Conservation (phyloP, 2,888 invertebrate species). For the Drosophila anomalipes region DNA sequence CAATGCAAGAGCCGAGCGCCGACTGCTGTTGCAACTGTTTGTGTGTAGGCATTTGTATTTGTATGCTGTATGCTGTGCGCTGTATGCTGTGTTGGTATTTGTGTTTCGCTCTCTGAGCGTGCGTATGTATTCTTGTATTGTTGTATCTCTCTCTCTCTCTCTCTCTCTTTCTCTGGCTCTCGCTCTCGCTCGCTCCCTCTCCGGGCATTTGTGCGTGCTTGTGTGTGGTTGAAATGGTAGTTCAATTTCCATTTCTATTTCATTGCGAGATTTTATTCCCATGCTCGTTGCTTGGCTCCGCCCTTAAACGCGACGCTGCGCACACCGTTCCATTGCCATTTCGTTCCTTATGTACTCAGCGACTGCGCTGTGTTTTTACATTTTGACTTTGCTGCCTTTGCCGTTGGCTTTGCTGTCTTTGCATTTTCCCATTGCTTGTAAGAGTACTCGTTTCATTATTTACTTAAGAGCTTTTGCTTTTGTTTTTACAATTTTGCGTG, state of each 20-base stretch:
- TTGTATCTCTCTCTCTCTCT: conserved; percentile 16
- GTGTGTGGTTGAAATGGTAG: conserved; percentile 63
- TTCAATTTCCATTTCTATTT: conserved; percentile 65
- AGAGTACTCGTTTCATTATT: conserved; percentile 70
- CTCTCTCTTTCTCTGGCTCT: no score
- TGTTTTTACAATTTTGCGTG: conserved; percentile 32
- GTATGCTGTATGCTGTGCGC: conserved; percentile 23
- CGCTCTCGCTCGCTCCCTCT: conserved; percentile 3
- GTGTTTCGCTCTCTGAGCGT: conserved; percentile 57
- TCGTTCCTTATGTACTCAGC: conserved; percentile 65
- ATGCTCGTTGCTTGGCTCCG: conserved; percentile 58
- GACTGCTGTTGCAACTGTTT: conserved; percentile 54
- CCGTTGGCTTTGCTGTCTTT: conserved; percentile 46
- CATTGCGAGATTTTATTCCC: conserved; percentile 63
- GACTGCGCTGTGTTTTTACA: conserved; percentile 40
- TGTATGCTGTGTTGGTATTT: conserved; percentile 61
- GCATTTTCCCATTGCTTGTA: conserved; percentile 54
- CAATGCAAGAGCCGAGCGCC: conserved; percentile 56
- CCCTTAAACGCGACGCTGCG: conserved; percentile 58
- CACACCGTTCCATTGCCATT: conserved; percentile 61
- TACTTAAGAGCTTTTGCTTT: conserved; percentile 72
- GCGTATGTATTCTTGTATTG: conserved; percentile 26
- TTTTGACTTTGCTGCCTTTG: conserved; percentile 39
- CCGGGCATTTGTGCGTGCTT: conserved; percentile 16
- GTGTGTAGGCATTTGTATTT: conserved; percentile 37